Evolutionary conservation across 2,888 invertebrate species (phyloP), one percentile per base, ranked within the genome.

Genomic region (Ophonus ardosiacus): DNA sequence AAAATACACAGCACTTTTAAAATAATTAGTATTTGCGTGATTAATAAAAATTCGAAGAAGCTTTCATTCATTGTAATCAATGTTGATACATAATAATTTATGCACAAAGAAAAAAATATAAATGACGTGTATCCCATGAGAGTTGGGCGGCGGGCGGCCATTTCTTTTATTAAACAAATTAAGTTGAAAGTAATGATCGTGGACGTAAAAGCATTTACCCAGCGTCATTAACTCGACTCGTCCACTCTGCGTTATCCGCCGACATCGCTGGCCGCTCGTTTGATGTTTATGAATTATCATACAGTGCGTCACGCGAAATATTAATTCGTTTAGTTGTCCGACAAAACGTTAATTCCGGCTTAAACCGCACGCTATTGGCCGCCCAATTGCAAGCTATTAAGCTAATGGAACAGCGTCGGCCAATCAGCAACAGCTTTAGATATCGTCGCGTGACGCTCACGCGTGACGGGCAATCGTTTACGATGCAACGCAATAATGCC

Each of bases 361-460:
- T 88, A 88, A 88, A 88, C 87, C 86, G 88, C 88, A 89, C 89
- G 90, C 90, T 88, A 90, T 90, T 90, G 90, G 90, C 86, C 88
- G 88, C 87, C 86, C 87, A 86, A 86, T 85, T 86, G 84, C 84
- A 86, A 87, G 89, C 90, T 90, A 90, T 90, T 89, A 90, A 88
- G 88, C 89, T 91, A 91, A 91, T 90, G 90, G 90, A 90, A 89
- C 89, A 87, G 89, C 85, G 85, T 68, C 84, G 85, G 86, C 90
- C 90, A 90, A 90, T 90, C 90, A 88, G 88, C 87, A 88, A 89
- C 88, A 89, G 88, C 88, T 90, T 90, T 90, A 90, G 91, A 90
- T 90, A 82, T 74, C 79, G 82, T 82, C 81, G 81, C 82, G 81
- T 80, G 81, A 68, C 68, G 65, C 24, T 15, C 2, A 65, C 65